Base-by-base conservation (phyloP, 2,797 vertebrate genomes). In the Ctenosaura bakeri region DNA sequence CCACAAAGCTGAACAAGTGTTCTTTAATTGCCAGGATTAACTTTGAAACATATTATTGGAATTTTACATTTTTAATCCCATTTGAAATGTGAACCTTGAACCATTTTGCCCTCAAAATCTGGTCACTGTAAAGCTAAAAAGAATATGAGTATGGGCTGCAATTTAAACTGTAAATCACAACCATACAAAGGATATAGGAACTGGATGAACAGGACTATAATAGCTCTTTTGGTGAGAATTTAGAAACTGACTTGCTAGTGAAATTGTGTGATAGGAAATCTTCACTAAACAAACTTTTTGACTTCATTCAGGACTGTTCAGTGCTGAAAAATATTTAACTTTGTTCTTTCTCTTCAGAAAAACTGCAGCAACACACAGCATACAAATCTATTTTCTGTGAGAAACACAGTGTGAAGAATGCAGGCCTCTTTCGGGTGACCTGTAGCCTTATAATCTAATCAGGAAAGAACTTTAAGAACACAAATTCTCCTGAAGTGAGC, bases 391-490 rank as follows among this genome's bases (percentile, higher is more conserved):
- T 66, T 18, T 92, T 38, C 46, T 38, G 0, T 52, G 22, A 24
- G 56, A 78, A 83, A 62, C 20, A 93, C 20, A 5, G 79, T 29
- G 62, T n/a, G 54, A 85, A 93, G 54, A 62, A 86, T 94, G 90
- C 88, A 76, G 3, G 4, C 12, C 26, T 76, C 76, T 54, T 76
- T 46, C 38, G 56, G 26, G 6, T 89, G 80, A 83, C 80, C 80
- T 50, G 38, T 83, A 62, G 81, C 26, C 38, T 76, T 50, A 46
- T 52, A 46, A 74, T 76, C 52, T 88, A 83, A 74, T 83, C 81
- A 29, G 46, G 38, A 59, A 83, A 76, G 64, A 54, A 46, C 42
- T 80, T 80, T 80, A 80, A n/a, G 16, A 83, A n/a, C 18, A 76
- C 18, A 59, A 20, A 24, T 79, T 69, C 66, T 20, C 32, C n/a